Conservation (phyloP, 2,113 vertebrate genomes). For the Ramphastos sulfuratus region DNA sequence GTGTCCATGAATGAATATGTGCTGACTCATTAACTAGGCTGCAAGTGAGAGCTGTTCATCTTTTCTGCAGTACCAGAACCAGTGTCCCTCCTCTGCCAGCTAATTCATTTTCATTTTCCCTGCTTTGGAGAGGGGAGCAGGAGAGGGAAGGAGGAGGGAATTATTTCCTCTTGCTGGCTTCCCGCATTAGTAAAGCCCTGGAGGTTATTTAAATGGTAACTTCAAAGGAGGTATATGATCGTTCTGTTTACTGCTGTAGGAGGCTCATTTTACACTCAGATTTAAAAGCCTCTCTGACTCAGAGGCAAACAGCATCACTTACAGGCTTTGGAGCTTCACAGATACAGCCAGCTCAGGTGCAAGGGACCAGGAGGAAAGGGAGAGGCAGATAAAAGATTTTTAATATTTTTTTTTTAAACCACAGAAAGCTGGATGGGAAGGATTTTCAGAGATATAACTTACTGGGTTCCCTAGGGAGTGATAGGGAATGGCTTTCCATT, state of each 20-base stretch:
- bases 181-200: slow-evolving; percentile 50
- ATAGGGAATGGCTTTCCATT: neutral
- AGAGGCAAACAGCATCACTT: slow-evolving; percentile 54
- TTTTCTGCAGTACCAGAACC: neutral
- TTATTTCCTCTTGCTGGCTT: slow-evolving; percentile 30
- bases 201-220: slow-evolving; percentile 67
- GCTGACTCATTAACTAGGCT: slow-evolving; percentile 38
- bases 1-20: slow-evolving; percentile 23
- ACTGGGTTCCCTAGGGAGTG: neutral
- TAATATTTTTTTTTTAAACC: neutral
- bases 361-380: neutral
- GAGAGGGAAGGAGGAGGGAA: neutral
- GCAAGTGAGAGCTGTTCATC: slow-evolving; percentile 5
- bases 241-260: slow-evolving; percentile 39
- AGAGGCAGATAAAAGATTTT: neutral
- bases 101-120: slow-evolving; percentile 7
- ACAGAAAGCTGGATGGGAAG: neutral
- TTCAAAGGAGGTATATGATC: slow-evolving; percentile 64
- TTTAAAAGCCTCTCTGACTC: slow-evolving; percentile 54
- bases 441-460: neutral
- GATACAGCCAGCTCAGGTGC: slow-evolving; percentile 4
- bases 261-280: slow-evolving; percentile 58
- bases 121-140: neutral
- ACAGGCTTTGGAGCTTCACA: neutral
- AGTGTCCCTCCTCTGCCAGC: neutral